Evolutionary conservation across 2,888 invertebrate genomes (phyloP), one percentile per base, ranked within the genome.

Genomic region (Prenolepis imparis): DNA sequence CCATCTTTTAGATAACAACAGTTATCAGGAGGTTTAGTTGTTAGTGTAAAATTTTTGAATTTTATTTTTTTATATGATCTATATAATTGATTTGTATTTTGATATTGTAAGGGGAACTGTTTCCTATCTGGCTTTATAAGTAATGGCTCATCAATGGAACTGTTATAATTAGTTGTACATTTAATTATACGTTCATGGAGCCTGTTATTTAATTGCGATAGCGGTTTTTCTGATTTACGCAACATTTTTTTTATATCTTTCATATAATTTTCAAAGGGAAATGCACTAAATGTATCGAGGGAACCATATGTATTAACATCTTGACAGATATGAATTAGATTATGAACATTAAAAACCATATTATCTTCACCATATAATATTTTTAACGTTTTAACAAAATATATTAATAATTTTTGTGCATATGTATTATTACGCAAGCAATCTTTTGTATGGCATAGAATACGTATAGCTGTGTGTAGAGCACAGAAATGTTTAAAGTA

Each of bases 231-330:
- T 21, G n/a, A 36, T 36, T 70, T 55, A 0, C 55, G 55, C 5
- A 70, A 36, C 55, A 70, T 55, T 36, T 36, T 70, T 21, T 70
- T 55, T 2, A 70, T 3, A 5, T 0, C 3, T 70, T 55, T 36
- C 36, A 55, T 21, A 4, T 55, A 39, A 5, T 55, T 70, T 4
- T 70, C 55, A 70, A 70, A 70, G 0, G 55, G 15, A 15, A 70
- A 70, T 15, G 70, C 70, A 55, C 36, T 70, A 3, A 70, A 70
- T 55, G 70, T 21, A 12, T 70, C 55, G 8, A 70, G 36, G 12
- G 21, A 21, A 4, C 70, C n/a, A n/a, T n/a, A n/a, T n/a, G n/a
- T n/a, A n/a, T n/a, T n/a, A n/a, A n/a, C n/a, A n/a, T n/a, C n/a
- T 6, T 55, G 0, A 9, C 36, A 55, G 15, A 68, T 3, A 39